Conservation (phyloP, 30 jellyfish, hydroid and myxozoan genomes). For the Cassiopea andromeda region DNA sequence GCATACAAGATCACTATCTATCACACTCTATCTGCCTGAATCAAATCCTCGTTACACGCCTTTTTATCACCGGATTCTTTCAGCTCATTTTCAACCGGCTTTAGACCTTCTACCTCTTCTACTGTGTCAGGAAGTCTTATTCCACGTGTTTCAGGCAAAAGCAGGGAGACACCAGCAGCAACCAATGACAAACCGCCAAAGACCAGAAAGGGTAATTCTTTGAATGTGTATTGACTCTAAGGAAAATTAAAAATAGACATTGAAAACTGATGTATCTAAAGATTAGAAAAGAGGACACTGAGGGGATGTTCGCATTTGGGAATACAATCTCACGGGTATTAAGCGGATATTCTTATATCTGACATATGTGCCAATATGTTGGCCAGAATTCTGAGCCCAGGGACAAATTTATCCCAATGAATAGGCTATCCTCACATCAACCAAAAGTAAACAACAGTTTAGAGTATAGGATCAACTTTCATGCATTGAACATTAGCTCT, state of each 20-base stretch:
- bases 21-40: not conserved
- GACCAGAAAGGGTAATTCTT: constrained; percentile 83
- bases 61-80: not conserved
- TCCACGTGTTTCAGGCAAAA: constrained; percentile 88
- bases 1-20: too few species aligned
- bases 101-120: constrained; percentile 77
- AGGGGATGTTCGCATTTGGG: too few species aligned
- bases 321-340: too few species aligned
- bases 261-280: not conserved
- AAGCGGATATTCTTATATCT: too few species aligned
- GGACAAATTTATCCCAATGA: too few species aligned
- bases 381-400: too few species aligned
- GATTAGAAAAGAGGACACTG: too few species aligned
- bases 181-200: constrained; percentile 83
- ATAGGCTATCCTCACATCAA: too few species aligned
- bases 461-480: too few species aligned
- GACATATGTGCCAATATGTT: too few species aligned
- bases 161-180: constrained; percentile 83
- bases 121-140: constrained; percentile 72
- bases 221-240: constrained; percentile 85
- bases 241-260: not conserved
- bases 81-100: constrained; percentile 39
- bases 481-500: too few species aligned
- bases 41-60: constrained; percentile 7
- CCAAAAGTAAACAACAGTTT: too few species aligned